A percentile compares a stretch with the other conserved stretches of the same genome.
These are phyloP conservation scores for Pterocles orientalis DNA, from an alignment of 2,113 vertebrate species.

Conservation along the genomic window DNA sequence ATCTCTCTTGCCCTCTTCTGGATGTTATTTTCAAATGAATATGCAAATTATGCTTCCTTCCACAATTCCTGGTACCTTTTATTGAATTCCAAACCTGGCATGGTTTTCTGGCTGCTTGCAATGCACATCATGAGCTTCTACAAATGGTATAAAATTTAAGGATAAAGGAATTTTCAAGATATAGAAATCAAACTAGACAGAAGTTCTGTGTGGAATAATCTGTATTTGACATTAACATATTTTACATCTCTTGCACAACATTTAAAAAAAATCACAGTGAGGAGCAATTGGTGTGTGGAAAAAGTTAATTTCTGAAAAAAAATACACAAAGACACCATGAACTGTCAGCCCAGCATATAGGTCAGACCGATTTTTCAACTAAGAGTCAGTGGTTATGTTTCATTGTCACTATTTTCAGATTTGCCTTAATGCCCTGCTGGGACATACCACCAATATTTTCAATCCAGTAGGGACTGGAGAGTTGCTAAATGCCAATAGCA, in stretches of 20 bases:
- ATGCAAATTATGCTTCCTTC: neutral
- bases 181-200: neutral
- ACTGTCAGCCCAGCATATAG: neutral
- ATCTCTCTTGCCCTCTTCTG: neutral
- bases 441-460: neutral
- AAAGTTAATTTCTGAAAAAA: neutral
- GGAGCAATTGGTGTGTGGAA: neutral
- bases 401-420: neutral
- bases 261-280: neutral
- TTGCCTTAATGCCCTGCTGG: neutral
- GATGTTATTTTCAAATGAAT: neutral
- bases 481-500: neutral
- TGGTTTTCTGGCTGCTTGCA: neutral
- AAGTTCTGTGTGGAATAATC: neutral
- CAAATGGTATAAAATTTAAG: neutral
- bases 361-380: neutral
- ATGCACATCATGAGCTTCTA: neutral
- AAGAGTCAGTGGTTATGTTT: neutral
- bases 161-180: neutral
- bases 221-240: constrained; percentile 10
- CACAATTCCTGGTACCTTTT: neutral
- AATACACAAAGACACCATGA: constrained; percentile 5
- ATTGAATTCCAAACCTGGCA: neutral
- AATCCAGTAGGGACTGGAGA: neutral
- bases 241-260: neutral